Evolutionary conservation across 2,888 invertebrate species (phyloP).

Genomic region (Hyposoter dolosus): DNA sequence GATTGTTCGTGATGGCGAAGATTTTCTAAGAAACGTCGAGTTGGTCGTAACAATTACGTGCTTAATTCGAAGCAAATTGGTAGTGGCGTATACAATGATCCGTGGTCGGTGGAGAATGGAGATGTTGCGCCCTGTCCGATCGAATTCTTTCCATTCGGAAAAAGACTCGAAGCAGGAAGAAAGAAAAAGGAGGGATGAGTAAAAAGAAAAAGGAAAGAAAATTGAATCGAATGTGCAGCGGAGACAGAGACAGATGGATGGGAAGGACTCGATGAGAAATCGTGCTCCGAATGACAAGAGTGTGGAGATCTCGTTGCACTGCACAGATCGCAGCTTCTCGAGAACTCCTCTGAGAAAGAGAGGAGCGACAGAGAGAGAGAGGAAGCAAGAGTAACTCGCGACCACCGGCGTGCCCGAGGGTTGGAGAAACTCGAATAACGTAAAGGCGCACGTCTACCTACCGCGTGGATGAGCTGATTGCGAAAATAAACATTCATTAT

Average conservation of each 20-base stretch:
- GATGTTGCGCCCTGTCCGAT: constrained; percentile 54
- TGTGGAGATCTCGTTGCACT: constrained; percentile 59
- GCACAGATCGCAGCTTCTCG: constrained; percentile 35
- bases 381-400: constrained; percentile 41
- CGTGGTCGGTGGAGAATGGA: constrained; percentile 54
- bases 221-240: constrained; percentile 50
- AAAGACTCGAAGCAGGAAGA: constrained; percentile 61
- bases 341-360: constrained; percentile 41
- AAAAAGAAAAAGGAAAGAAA: constrained; percentile 52
- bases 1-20: constrained; percentile 9
- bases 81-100: constrained; percentile 25
- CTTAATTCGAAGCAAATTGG: constrained; percentile 55
- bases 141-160: constrained; percentile 57
- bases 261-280: constrained; percentile 68
- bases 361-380: constrained; percentile 68
- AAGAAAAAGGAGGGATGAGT: constrained; percentile 25
- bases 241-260: constrained; percentile 57
- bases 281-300: constrained; percentile 70
- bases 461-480: constrained; percentile 81
- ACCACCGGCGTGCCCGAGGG: constrained; percentile 71
- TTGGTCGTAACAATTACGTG: constrained; percentile 40
- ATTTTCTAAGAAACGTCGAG: constrained; percentile 28
- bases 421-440: constrained; percentile 73
- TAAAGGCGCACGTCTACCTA: constrained; percentile 77
- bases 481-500: constrained; percentile 84